A percentile compares a stretch with the other conserved stretches of the same genome.
Conservation (phyloP, 2,797 vertebrate species). For the Labeo calbasu region DNA sequence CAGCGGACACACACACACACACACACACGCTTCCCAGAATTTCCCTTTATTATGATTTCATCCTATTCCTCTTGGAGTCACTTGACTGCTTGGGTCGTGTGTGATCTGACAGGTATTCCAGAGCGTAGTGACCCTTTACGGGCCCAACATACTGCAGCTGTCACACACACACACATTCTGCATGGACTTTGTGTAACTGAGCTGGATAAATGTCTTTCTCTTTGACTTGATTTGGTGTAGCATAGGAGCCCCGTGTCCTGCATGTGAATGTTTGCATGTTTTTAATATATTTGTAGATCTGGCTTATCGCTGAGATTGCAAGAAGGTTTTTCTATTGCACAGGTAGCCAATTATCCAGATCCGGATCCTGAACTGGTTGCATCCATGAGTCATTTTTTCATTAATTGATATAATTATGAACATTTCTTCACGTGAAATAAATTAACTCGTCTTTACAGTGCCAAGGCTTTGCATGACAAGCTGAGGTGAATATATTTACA, state of each 20-base stretch:
- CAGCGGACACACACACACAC: constrained; percentile 44
- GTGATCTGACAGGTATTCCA: constrained; percentile 87
- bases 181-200: constrained; percentile 79
- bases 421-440: neutral
- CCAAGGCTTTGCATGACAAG: neutral
- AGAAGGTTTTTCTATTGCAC: neutral
- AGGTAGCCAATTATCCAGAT: neutral
- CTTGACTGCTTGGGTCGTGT: constrained; percentile 78
- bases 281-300: neutral
- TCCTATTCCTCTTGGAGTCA: constrained; percentile 69
- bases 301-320: neutral
- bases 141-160: constrained; percentile 40
- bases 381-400: neutral
- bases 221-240: neutral
- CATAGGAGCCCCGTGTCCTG: neutral
- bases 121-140: constrained; percentile 76
- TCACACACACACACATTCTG: constrained; percentile 28
- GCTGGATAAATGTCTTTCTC: constrained; percentile 80
- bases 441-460: neutral
- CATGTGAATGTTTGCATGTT: neutral
- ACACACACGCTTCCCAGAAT: constrained; percentile 57
- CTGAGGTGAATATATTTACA: constrained; percentile 19
- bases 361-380: neutral
- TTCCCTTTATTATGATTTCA: constrained; percentile 63
- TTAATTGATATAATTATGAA: neutral